Base-by-base conservation (phyloP, 2,888 invertebrate species). In the Drosophila putrida region DNA sequence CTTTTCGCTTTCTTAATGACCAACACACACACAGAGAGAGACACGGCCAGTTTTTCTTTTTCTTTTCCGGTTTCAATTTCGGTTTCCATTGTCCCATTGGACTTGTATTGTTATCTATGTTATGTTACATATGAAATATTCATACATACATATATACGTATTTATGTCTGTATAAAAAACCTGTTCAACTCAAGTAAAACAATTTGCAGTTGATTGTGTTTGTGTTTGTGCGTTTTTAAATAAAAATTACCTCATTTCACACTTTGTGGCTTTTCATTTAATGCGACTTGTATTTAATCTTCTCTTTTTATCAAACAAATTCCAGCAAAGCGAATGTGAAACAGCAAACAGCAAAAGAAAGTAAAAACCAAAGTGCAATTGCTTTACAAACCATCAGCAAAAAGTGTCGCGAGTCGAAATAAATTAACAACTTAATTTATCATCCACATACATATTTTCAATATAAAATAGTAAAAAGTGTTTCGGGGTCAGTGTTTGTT, bases 201-300 rank as follows among this genome's bases (percentile, higher is more conserved):
- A 65, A 60, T 65, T 71, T 55, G 33, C 63, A 58, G 63, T 68
- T 69, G 55, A 63, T 65, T 31, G 53, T 38, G 69, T 38, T 65
- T 31, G 53, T 38, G 69, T 38, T 39, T 55, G 69, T 44, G 55
- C 43, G 60, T 65, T 76, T 82, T 82, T 71, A 66, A 67, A 72
- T 77, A 75, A 57, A 78, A 87, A 83, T 83, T 83, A 83, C 84
- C 83, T 87, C 87, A 83, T 84, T 83, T 83, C 73, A 84, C 84
- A 87, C 78, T 36, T 51, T 4, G 28, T 33, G 41, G 46, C 8
- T 62, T 69, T 69, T 62, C 41, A 72, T 58, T 64, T 67, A 39
- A 55, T 54, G 51, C 35, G 41, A 51, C 15, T 54, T 54, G 31
- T 25, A 54, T 53, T 28, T 61, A 11, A 20, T 41, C 62, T 55